Base-by-base conservation (phyloP, 2,888 invertebrate genomes). In the Scaeva pyrastri region DNA sequence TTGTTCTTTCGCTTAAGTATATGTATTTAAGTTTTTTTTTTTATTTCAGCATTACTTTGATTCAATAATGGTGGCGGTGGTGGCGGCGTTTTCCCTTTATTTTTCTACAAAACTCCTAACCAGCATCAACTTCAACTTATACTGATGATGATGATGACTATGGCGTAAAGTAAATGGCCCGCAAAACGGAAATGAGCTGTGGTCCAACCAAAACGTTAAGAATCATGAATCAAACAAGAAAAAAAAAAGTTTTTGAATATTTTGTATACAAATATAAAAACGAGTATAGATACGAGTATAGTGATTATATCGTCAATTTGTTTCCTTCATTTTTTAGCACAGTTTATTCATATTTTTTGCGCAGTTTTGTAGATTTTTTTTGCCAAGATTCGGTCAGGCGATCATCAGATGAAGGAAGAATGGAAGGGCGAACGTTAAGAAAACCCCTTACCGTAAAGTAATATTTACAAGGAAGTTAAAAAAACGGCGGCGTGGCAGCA, bases 151-250 rank as follows among this genome's bases (percentile, higher is more conserved):
- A 21, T 45, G 14, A 12, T 39, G 39, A 41, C 19, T 16, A 21
- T 45, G 50, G 60, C 78, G 50, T 45, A 64, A 19, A 66, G 11
- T 12, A 73, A 78, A 78, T 66, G 66, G 66, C 45, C 66, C 71
- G 66, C 75, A 19, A 80, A 85, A 85, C 84, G 84, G 84, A 85
- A 85, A 85, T 85, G 84, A 85, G 72, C 80, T 80, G 75, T 80
- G 66, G 72, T 85, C 72, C 66, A 58, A 31, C 5, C 31, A 82
- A 5, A 23, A 48, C 16, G 43, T 43, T 31, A 64, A 48, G 72
- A 56, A 72, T 72, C 66, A 85, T 85, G 80, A 85, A 80, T 85
- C 84, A 84, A 75, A 56, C 12, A 55, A 55, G 7, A 55, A 43
- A 56, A 56, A 16, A 56, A 36, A 56, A 68, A 23, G 66, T 55